These are phyloP conservation scores for Odontamblyopus lacepedii DNA, from an alignment of 2,797 vertebrate species.

Conservation along the genomic window DNA sequence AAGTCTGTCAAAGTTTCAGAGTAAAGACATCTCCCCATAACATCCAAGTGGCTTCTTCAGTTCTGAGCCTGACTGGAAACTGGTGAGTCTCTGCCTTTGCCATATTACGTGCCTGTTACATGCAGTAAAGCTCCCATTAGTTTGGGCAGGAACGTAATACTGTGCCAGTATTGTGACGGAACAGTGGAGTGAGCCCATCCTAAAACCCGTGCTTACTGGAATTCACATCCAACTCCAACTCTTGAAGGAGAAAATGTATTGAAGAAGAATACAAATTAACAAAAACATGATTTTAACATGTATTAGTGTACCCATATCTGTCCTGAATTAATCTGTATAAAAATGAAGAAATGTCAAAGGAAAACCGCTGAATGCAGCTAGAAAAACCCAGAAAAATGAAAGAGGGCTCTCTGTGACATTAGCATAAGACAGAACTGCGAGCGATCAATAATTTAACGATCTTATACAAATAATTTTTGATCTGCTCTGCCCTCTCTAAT, in stretches of 20 bases:
- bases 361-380: slow-evolving; percentile 35
- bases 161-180: no score
- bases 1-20: no score
- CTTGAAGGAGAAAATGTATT: not conserved
- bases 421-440: slow-evolving; percentile 63
- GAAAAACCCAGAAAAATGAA: slow-evolving; percentile 56
- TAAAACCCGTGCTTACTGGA: no score
- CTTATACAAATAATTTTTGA: slow-evolving; percentile 72
- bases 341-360: slow-evolving; percentile 17
- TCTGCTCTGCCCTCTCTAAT: slow-evolving; percentile 67
- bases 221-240: not conserved
- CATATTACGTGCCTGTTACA: no score
- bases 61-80: no score
- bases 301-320: not conserved
- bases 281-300: not conserved
- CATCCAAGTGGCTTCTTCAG: no score
- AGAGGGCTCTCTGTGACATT: slow-evolving; percentile 60
- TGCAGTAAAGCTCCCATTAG: no score
- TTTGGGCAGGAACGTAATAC: no score
- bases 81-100: no score
- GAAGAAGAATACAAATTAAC: not conserved
- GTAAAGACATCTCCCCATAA: no score
- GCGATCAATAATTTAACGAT: slow-evolving; percentile 75
- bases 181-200: no score
- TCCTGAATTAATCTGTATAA: slow-evolving; percentile 27